Base-by-base conservation (phyloP, 2,797 vertebrate species). In the Myotis myotis region DNA sequence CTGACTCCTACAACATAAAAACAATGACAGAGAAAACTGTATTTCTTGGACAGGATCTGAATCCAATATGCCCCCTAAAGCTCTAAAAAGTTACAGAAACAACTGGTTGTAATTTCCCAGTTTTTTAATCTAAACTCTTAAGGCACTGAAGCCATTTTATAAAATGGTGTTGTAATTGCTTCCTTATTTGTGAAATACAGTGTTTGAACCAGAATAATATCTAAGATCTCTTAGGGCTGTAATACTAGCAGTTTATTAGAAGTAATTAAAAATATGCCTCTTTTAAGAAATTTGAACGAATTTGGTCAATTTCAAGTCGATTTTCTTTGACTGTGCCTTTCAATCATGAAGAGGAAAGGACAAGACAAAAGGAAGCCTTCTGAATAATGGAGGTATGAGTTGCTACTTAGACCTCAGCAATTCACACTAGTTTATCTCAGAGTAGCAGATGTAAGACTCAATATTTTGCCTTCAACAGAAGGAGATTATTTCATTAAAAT, bases 181-280 rank as follows among this genome's bases (percentile, higher is more conserved):
- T 87, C 2, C 5, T 2, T 49, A 41, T 28, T 78, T 89, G 8
- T 28, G 5, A 92, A 95, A 57, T 78, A 62, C 0, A 89, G 20
- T 71, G 16, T 41, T 92, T n/a, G 8, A 53, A 79, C 4, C 33
- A 38, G 44, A 76, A 47, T 79, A 71, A 57, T 87, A 72, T 19
- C 38, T 57, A 72, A 3, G 23, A 36, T 79, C 30, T n/a, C 7
- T 71, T 55, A 53, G 53, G 71, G 17, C 9, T 81, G 10, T 57
- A 33, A 89, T 70, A 87, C 20, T 86, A 62, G 22, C 4, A 86
- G 72, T 44, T 83, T 93, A 62, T 82, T 82, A 49, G 17, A 30
- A 33, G 10, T 60, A 68, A 83, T 55, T 89, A 55, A 75, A 75
- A 76, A 87, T 51, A 62, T 57, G 9, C 62, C 41, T 87, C n/a